Evolutionary conservation across 2,888 invertebrate genomes (phyloP).

Genomic region (Monopis laevigella): DNA sequence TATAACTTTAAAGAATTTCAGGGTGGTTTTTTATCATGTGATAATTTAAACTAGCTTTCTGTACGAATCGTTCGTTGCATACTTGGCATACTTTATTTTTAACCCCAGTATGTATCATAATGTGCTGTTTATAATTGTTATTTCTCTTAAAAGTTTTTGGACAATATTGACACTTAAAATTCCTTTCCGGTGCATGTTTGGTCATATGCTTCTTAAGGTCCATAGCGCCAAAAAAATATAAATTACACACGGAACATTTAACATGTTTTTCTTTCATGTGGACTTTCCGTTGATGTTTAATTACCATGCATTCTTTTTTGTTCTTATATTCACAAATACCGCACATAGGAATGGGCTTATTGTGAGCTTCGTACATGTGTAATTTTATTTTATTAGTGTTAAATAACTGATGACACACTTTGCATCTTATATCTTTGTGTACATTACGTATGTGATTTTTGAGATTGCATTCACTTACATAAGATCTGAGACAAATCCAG

Average conservation of each 20-base stretch:
- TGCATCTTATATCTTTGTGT: slow-evolving; percentile 13
- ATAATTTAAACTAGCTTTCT: slow-evolving; percentile 16
- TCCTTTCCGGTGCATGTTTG: slow-evolving; percentile 23
- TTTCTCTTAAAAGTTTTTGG: slow-evolving; percentile 26
- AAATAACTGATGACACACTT: slow-evolving; percentile 14
- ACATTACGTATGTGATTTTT: slow-evolving; percentile 17
- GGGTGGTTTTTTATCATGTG: slow-evolving; percentile 15
- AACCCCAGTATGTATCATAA: slow-evolving; percentile 22
- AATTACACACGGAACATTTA: slow-evolving; percentile 15
- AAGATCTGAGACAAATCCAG: slow-evolving; percentile 18
- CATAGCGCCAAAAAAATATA: slow-evolving; percentile 21
- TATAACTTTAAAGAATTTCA: neutral
- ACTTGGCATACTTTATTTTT: slow-evolving; percentile 13
- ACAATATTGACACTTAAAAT: slow-evolving; percentile 26
- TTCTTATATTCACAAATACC: slow-evolving; percentile 24
- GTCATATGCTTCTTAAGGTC: slow-evolving; percentile 18
- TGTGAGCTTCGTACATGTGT: slow-evolving; percentile 20
- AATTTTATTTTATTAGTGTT: neutral
- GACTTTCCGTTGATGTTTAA: slow-evolving; percentile 25
- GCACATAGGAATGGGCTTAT: slow-evolving; percentile 26
- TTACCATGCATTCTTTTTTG: slow-evolving; percentile 19
- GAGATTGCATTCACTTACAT: slow-evolving; percentile 18
- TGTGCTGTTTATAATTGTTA: slow-evolving; percentile 19
- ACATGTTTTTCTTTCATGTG: slow-evolving; percentile 12
- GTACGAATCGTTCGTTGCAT: slow-evolving; percentile 24